Conservation (phyloP, 1,140 invertebrate genomes). For the Drosophila micromelanica region DNA sequence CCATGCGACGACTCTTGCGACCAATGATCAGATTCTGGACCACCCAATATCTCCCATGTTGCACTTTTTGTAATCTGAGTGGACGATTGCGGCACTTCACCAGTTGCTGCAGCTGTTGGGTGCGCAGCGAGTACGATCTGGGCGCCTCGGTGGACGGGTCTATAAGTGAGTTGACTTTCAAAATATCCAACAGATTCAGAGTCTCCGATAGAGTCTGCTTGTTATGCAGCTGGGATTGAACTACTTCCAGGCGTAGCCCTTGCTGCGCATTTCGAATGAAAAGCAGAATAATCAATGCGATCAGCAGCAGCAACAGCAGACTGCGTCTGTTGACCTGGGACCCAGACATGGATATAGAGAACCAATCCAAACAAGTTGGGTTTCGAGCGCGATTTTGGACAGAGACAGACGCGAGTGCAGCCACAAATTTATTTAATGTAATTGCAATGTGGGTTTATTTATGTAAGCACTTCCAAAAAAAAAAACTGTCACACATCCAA, state of each 20-base stretch:
- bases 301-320: slow-evolving; percentile 32
- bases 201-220: not conserved
- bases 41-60: slow-evolving; percentile 94
- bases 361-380: not conserved
- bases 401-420: not conserved
- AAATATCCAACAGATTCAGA: not conserved
- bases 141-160: not conserved
- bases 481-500: not conserved
- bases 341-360: slow-evolving; percentile 8
- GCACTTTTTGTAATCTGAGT: slow-evolving; percentile 86
- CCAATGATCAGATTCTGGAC: slow-evolving; percentile 91
- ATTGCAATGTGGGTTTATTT: not conserved
- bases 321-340: slow-evolving; percentile 18
- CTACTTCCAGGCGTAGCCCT: not conserved
- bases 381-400: not conserved
- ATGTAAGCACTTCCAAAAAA: not conserved
- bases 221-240: no score
- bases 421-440: not conserved
- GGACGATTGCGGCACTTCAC: slow-evolving; percentile 88
- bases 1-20: slow-evolving; percentile 85
- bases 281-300: slow-evolving; percentile 26
- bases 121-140: slow-evolving; percentile 18
- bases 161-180: not conserved
- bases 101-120: slow-evolving; percentile 47
- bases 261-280: slow-evolving; percentile 43